These are phyloP conservation scores for Myotis davidii DNA, from an alignment of 2,113 vertebrate species.

Conservation along the genomic window DNA sequence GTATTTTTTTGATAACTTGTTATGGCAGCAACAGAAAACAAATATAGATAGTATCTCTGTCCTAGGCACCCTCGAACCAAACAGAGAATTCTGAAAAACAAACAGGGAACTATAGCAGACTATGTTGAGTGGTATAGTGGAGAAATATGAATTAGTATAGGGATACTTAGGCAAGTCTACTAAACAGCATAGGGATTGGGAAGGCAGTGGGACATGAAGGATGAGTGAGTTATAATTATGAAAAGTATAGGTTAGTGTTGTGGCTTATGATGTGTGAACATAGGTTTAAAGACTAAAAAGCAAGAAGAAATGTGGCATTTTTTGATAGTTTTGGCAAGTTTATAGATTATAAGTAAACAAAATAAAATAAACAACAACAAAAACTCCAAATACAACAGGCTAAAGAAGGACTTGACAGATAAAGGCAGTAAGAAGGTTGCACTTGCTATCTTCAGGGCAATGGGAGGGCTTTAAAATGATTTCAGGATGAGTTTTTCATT, in stretches of 20 bases:
- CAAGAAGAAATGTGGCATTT: not conserved
- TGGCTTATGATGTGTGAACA: not conserved
- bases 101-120: not conserved
- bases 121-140: not conserved
- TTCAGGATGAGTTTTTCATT: not conserved
- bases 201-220: not conserved
- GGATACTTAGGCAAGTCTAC: not conserved
- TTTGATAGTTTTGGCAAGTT: not conserved
- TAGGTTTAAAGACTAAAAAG: not conserved
- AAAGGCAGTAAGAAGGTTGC: not conserved
- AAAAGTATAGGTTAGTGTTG: not conserved
- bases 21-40: not conserved
- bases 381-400: not conserved
- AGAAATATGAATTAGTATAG: not conserved
- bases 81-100: not conserved
- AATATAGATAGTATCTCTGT: not conserved
- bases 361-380: not conserved
- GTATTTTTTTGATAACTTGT: not conserved
- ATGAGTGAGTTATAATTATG: not conserved
- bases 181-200: not conserved
- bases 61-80: not conserved
- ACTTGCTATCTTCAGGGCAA: not conserved
- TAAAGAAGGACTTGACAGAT: not conserved
- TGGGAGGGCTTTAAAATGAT: not conserved
- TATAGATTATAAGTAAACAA: not conserved